Percentiles rank a stretch among this genome's conserved stretches.
Evolutionary conservation across 2,113 vertebrate species (phyloP).

Genomic region (Acinonyx jubatus): DNA sequence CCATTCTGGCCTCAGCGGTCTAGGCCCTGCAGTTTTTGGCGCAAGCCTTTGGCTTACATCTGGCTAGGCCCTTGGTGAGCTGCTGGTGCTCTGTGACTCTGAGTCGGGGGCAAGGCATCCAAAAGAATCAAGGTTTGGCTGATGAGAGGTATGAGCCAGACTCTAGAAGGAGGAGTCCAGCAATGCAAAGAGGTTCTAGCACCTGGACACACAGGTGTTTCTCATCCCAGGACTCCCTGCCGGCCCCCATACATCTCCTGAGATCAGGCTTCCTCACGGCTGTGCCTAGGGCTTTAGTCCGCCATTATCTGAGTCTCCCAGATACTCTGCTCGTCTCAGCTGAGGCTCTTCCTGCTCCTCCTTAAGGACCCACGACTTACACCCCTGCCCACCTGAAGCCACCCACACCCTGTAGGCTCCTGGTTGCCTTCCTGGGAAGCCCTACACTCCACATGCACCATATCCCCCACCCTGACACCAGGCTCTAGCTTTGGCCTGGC

Average conservation of each 20-base stretch:
- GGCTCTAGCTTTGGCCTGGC: not conserved
- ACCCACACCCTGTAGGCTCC: not conserved
- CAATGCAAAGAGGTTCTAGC: not conserved
- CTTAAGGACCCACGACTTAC: not conserved
- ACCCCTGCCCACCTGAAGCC: not conserved
- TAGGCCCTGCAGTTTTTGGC: accelerated
- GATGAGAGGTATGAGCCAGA: not conserved
- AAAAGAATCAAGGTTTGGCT: not conserved
- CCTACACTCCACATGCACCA: not conserved
- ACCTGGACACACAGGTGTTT: not conserved
- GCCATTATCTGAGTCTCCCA: accelerated
- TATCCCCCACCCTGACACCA: not conserved
- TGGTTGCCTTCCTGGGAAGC: not conserved
- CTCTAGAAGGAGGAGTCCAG: not conserved
- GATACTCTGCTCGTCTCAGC: accelerated
- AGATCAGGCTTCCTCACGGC: not conserved
- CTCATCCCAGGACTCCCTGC: not conserved
- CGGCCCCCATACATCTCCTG: not conserved
- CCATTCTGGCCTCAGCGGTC: not conserved
- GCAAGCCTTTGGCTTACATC: not conserved
- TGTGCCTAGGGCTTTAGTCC: accelerated
- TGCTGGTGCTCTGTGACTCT: not conserved
- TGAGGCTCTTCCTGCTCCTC: not conserved
- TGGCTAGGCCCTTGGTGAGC: not conserved
- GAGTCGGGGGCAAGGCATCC: not conserved